Percentiles rank a stretch among this genome's conserved stretches.
phyloP scores from a whole-genome alignment of 2,113 vertebrate species.

The Piaya cayana region DNA sequence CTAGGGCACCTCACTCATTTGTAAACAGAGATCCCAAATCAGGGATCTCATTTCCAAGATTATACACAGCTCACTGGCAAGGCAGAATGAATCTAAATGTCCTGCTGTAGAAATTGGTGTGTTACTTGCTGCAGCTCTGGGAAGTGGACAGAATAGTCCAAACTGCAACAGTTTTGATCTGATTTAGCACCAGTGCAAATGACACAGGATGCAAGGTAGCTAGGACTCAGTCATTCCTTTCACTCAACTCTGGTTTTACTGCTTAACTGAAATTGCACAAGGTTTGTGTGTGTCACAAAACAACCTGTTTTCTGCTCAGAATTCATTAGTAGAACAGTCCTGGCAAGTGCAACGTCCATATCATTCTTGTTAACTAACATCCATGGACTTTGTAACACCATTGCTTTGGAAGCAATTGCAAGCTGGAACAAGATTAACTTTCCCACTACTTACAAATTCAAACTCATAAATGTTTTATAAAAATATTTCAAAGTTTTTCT shows the following conservation, averaged over 20 bases:
- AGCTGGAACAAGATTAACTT: background rate
- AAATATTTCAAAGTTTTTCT: background rate
- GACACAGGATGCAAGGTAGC: background rate
- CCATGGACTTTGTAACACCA: background rate
- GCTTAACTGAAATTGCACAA: background rate
- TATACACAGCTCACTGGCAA: background rate
- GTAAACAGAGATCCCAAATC: background rate
- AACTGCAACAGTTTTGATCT: background rate
- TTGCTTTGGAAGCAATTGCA: background rate
- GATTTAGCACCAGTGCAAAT: background rate
- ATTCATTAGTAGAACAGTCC: background rate
- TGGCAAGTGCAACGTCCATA: background rate
- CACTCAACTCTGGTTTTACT: background rate
- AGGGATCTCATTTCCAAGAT: background rate
- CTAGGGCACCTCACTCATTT: background rate
- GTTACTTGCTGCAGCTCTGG: background rate
- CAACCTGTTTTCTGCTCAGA: background rate
- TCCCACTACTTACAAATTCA: background rate
- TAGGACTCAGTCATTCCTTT: background rate
- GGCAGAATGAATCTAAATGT: background rate
- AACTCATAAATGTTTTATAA: background rate
- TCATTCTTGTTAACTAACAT: background rate
- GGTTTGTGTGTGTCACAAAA: background rate
- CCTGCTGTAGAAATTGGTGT: background rate
- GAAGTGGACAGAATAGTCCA: background rate